These are phyloP conservation scores for Chesias legatella DNA, from an alignment of 2,888 invertebrate genomes.

Conservation along the genomic window DNA sequence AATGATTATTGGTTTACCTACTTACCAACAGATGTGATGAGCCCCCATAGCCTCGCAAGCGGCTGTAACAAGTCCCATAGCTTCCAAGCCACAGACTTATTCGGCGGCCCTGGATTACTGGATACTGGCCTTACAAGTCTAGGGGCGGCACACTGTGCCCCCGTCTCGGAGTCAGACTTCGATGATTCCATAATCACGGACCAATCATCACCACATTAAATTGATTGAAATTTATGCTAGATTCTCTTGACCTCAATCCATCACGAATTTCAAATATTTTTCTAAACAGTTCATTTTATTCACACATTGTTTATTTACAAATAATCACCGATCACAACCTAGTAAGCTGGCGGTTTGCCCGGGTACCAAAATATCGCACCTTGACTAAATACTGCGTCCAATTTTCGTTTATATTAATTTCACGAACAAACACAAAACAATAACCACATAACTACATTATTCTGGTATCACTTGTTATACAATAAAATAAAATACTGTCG, in stretches of 20 bases:
- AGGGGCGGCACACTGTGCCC: slow-evolving; percentile 39
- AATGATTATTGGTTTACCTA: too few relatives aligned
- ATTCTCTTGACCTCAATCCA: not conserved
- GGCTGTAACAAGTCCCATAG: slow-evolving; percentile 72
- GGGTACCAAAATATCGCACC: slow-evolving; percentile 63
- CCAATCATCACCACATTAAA: slow-evolving; percentile 12
- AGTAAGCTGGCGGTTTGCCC: slow-evolving; percentile 62
- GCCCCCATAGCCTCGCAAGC: slow-evolving; percentile 68
- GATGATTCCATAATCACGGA: slow-evolving; percentile 47
- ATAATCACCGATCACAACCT: slow-evolving; percentile 27
- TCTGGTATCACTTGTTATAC: too few relatives aligned
- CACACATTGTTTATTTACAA: slow-evolving; percentile 38
- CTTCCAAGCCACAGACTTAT: slow-evolving; percentile 56
- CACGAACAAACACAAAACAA: slow-evolving; percentile 8
- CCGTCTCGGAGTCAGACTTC: slow-evolving; percentile 43
- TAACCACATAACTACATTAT: too few relatives aligned
- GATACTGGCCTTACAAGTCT: slow-evolving; percentile 40
- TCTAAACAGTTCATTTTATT: not conserved
- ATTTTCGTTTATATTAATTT: slow-evolving; percentile 66
- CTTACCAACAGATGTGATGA: slow-evolving; percentile 68
- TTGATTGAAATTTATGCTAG: not conserved
- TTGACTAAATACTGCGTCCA: slow-evolving; percentile 42
- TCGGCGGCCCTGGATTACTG: slow-evolving; percentile 40
- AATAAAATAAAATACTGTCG: too few relatives aligned
- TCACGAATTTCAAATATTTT: too few relatives aligned